Percentiles rank a stretch among this genome's conserved stretches.
Evolutionary conservation across 2,888 invertebrate genomes (phyloP).

Genomic region (Ophioninae sp.): DNA sequence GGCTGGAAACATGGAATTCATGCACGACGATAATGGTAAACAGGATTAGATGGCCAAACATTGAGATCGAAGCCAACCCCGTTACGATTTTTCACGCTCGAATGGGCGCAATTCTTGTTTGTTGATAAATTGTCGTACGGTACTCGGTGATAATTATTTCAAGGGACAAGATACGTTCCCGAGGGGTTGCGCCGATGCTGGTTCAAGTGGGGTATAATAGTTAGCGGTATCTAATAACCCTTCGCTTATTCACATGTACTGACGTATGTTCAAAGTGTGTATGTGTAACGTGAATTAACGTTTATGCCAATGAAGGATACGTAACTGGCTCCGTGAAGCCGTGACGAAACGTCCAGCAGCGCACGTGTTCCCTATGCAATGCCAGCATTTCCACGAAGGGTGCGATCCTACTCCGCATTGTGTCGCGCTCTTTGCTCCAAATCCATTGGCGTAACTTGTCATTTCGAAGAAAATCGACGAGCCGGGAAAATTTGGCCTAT

Average conservation of each 20-base stretch:
- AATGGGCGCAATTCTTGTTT: constrained; percentile 49
- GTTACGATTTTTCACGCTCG: constrained; percentile 15
- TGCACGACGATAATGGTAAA: constrained; percentile 5
- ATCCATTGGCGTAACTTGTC: constrained; percentile 66
- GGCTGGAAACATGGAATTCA: not conserved
- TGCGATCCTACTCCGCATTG: constrained; percentile 61
- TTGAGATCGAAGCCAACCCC: not conserved
- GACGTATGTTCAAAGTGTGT: constrained; percentile 34
- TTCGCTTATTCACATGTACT: constrained; percentile 42
- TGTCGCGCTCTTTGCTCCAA: constrained; percentile 56
- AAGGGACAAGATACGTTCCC: constrained; percentile 37
- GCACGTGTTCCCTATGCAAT: constrained; percentile 70
- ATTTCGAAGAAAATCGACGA: not conserved
- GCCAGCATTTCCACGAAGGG: constrained; percentile 52
- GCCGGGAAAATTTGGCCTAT: no score
- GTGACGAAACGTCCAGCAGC: constrained; percentile 71
- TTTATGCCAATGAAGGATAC: constrained; percentile 68
- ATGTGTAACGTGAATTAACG: constrained; percentile 68
- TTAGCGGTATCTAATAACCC: constrained; percentile 70
- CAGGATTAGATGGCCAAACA: constrained; percentile 9
- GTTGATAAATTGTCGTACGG: constrained; percentile 52
- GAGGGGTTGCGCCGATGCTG: constrained; percentile 40
- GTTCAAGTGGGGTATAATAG: constrained; percentile 56
- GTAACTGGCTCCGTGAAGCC: constrained; percentile 71
- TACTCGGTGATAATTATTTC: constrained; percentile 54